Conservation (phyloP, 2,113 vertebrate species). For the Corythornis madagascariensis region DNA sequence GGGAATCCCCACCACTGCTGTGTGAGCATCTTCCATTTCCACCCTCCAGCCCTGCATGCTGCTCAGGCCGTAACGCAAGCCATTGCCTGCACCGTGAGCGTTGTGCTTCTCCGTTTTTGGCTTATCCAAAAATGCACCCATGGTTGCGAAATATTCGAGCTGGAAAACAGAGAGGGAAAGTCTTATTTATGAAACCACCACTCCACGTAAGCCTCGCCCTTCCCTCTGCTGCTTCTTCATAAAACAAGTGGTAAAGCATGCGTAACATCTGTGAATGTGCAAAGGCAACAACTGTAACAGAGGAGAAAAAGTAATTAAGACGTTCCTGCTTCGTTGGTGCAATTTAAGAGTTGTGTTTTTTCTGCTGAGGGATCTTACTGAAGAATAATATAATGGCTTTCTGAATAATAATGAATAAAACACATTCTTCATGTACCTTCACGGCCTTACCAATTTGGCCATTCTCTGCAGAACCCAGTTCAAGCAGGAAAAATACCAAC, state of each 20-base stretch:
- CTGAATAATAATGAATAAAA: too few relatives aligned
- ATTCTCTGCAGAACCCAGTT: not conserved
- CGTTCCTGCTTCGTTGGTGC: not conserved
- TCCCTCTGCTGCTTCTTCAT: not conserved
- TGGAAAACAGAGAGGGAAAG: conserved; percentile 69
- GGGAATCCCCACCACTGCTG: conserved; percentile 92
- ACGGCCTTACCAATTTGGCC: not conserved
- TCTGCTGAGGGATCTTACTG: too few relatives aligned
- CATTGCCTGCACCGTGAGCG: conserved; percentile 91
- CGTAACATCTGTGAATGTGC: not conserved
- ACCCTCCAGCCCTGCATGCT: conserved; percentile 99
- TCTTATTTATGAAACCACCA: conserved; percentile 15
- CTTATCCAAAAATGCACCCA: conserved; percentile 99
- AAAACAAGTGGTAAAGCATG: not conserved
- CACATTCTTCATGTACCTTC: not conserved
- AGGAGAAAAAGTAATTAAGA: not conserved
- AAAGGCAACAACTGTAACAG: not conserved
- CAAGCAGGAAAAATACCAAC: not conserved
- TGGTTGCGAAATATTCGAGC: conserved; percentile 86
- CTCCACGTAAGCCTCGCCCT: not conserved
- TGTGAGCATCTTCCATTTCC: conserved; percentile 99
- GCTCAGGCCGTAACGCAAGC: conserved; percentile 93
- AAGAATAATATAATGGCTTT: too few relatives aligned
- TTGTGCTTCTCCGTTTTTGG: conserved; percentile 99
- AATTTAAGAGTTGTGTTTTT: not conserved